These are phyloP conservation scores for Euproctis similis DNA, from an alignment of 2,888 invertebrate species.

Conservation along the genomic window DNA sequence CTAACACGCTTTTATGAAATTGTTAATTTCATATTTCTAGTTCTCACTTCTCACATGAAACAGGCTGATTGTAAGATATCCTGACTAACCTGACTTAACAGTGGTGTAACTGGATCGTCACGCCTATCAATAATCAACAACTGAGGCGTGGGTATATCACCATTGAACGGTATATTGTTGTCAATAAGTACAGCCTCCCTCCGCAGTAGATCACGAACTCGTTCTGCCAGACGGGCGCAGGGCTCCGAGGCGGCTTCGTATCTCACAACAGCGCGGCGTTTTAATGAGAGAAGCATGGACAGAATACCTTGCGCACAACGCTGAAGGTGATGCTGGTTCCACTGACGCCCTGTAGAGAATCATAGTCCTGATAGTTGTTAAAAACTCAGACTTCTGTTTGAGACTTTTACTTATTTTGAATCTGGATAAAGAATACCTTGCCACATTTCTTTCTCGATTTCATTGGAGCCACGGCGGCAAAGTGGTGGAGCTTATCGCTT, in stretches of 20 bases:
- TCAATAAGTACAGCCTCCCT: slow-evolving; percentile 93
- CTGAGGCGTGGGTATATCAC: slow-evolving; percentile 83
- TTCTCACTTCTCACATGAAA: too few species aligned
- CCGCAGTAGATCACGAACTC: slow-evolving; percentile 87
- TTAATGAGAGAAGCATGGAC: slow-evolving; percentile 90
- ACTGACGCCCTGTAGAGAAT: slow-evolving; percentile 79
- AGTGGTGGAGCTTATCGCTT: too few species aligned
- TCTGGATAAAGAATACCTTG: too few species aligned
- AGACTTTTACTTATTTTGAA: too few species aligned
- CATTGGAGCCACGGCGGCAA: too few species aligned
- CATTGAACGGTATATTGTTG: slow-evolving; percentile 86
- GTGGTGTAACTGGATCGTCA: slow-evolving; percentile 96
- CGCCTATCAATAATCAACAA: slow-evolving; percentile 93
- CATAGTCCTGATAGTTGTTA: too few species aligned
- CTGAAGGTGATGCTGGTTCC: slow-evolving; percentile 86
- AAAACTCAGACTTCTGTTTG: too few species aligned
- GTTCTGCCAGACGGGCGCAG: slow-evolving; percentile 89
- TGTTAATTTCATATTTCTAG: too few species aligned
- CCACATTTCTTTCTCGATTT: too few species aligned
- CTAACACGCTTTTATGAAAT: too few species aligned
- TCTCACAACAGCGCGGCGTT: slow-evolving; percentile 91
- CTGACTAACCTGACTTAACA: slow-evolving; percentile 85
- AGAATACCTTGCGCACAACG: slow-evolving; percentile 90
- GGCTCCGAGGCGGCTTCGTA: slow-evolving; percentile 91
- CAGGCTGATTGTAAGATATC: too few species aligned